These are phyloP conservation scores for Lamprotornis superbus DNA, from an alignment of 2,113 vertebrate genomes.

Conservation along the genomic window DNA sequence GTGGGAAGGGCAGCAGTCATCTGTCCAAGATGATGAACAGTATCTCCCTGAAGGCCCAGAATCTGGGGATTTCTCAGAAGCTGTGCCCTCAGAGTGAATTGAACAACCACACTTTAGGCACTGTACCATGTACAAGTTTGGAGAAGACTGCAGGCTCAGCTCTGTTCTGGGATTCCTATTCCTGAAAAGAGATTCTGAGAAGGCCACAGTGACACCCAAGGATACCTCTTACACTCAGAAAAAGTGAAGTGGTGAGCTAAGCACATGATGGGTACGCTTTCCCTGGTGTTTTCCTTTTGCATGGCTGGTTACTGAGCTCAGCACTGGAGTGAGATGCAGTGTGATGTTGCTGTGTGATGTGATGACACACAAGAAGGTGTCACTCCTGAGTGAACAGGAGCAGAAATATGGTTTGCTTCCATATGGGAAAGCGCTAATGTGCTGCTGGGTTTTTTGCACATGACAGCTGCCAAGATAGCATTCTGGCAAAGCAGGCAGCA, in stretches of 20 bases:
- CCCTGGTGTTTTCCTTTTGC: background rate
- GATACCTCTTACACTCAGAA: background rate
- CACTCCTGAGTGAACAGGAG: background rate
- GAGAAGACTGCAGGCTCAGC: background rate
- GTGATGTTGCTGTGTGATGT: background rate
- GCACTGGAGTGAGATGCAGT: background rate
- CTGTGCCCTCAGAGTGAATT: background rate
- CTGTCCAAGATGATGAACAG: background rate
- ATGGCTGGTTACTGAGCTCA: background rate
- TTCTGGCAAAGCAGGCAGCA: background rate
- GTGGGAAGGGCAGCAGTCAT: background rate
- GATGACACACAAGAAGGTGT: background rate
- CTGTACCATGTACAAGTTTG: background rate
- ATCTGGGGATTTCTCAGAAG: background rate
- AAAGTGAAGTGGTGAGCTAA: background rate
- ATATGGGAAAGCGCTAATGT: background rate
- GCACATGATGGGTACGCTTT: rapidly evolving
- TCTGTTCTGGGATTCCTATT: background rate
- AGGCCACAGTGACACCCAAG: background rate
- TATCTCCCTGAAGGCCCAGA: background rate
- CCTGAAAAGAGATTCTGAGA: background rate
- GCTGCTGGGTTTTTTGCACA: background rate
- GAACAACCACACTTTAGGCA: background rate
- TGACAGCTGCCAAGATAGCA: background rate
- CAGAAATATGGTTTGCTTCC: background rate